phyloP scores from a whole-genome alignment of 92 coral and sea anemone genomes.

The Epizoanthus illoricatus region DNA sequence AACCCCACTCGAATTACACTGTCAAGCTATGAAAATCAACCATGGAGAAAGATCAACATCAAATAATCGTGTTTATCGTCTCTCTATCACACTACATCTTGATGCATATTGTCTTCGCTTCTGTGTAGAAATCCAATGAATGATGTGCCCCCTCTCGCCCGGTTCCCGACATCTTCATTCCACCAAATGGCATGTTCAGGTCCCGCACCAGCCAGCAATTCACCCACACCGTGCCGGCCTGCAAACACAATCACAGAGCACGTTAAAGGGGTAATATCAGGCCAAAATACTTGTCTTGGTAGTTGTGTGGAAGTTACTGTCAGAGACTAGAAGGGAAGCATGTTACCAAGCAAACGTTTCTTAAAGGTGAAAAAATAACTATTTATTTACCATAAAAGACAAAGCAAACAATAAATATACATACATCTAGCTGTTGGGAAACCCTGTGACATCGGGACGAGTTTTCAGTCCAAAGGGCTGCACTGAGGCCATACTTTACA shows the following conservation, averaged over 20 bases:
- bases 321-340: background rate
- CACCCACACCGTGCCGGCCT: slow-evolving; percentile 69
- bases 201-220: slow-evolving; percentile 86
- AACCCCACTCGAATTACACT: too few species aligned
- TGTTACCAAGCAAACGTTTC: background rate
- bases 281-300: too few species aligned
- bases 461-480: slow-evolving; percentile 77
- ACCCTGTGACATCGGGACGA: slow-evolving; percentile 76
- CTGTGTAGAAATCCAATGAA: slow-evolving; percentile 71
- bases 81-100: slow-evolving; percentile 1
- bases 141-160: slow-evolving; percentile 75
- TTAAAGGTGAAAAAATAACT: too few species aligned
- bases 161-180: slow-evolving; percentile 68
- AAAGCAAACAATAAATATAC: background rate
- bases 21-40: too few species aligned
- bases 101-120: slow-evolving; percentile 67
- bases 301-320: too few species aligned
- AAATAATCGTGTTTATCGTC: too few species aligned
- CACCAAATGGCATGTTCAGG: slow-evolving; percentile 89
- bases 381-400: too few species aligned
- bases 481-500: slow-evolving; percentile 76
- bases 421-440: slow-evolving; percentile 72
- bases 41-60: too few species aligned
- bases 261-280: too few species aligned
- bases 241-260: background rate